Evolutionary conservation across 1,140 invertebrate genomes (phyloP), one percentile per base, ranked within the genome.

Genomic region (Drosophila sulfurigaster): DNA sequence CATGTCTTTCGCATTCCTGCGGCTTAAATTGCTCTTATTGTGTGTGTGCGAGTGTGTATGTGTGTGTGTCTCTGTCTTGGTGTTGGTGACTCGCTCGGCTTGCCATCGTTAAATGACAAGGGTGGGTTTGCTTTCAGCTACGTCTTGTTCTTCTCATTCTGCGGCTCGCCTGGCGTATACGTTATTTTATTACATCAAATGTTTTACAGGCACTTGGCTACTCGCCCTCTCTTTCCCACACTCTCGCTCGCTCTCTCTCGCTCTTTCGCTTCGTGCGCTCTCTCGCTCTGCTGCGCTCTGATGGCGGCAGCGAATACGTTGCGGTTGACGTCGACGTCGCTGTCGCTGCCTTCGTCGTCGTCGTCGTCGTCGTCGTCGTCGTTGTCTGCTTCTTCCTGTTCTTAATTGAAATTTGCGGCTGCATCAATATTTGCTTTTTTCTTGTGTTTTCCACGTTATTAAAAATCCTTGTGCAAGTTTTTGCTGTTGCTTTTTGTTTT

Each of bases 361-460:
- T 16, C 35, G 35, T 8, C 7, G 32, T 8, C 59, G 60, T 46
- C 59, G 68, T 46, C 58, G 68, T 65, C 60, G 65, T 68, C 66
- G 68, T 60, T 83, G 72, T 80, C 79, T 80, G 72, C 76, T 79
- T 79, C 79, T 89, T 86, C 85, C 89, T 91, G 82, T 83, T 85
- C 90, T 91, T 91, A 91, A 91, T 91, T 91, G 90, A 91, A 91
- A 91, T 91, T 91, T 91, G 90, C 86, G 90, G 89, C 90, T 91
- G 86, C 88, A 91, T 91, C 88, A 91, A 91, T 91, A 91, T 91
- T 91, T 91, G 88, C 82, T 81, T 88, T 91, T 91, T 91, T 90
- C 88, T 91, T 91, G 87, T 90, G 77, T 82, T 91, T 87, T 91
- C 79, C 88, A 91, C 88, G 83, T 91, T 91, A 91, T 91, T 91